Evolutionary conservation across 2,113 vertebrate species (phyloP).

Genomic region (Bubo bubo): DNA sequence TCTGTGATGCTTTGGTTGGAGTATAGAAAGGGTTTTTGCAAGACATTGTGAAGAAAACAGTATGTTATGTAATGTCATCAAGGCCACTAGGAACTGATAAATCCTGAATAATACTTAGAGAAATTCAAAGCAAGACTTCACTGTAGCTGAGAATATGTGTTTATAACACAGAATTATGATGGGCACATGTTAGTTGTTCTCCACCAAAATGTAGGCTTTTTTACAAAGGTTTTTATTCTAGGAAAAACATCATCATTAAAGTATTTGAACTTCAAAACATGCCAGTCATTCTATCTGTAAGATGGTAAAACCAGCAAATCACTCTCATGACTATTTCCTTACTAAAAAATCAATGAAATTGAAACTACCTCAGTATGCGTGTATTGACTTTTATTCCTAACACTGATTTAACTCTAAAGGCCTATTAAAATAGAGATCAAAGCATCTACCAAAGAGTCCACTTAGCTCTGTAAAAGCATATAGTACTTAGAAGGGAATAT

Average conservation of each 20-base stretch:
- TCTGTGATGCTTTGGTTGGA: neutral
- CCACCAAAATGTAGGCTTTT: neutral
- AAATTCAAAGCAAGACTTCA: neutral
- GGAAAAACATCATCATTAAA: neutral
- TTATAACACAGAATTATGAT: neutral
- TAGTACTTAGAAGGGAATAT: neutral
- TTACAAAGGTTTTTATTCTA: neutral
- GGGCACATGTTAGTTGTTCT: neutral
- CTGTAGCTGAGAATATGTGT: neutral
- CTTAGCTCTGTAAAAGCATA: neutral
- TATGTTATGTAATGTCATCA: neutral
- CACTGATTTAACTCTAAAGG: neutral
- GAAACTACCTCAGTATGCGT: neutral
- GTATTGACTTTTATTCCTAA: slow-evolving; percentile 8
- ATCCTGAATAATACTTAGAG: neutral
- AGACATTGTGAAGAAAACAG: neutral
- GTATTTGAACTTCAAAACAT: slow-evolving; percentile 22
- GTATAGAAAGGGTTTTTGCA: neutral
- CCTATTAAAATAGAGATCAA: slow-evolving; percentile 17
- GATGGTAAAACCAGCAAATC: neutral
- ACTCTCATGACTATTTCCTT: neutral
- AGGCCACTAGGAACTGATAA: neutral
- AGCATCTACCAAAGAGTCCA: neutral
- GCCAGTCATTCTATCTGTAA: neutral
- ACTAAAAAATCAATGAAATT: slow-evolving; percentile 7